phyloP scores from a whole-genome alignment of 2,888 invertebrate genomes.

The Atherix ibis region DNA sequence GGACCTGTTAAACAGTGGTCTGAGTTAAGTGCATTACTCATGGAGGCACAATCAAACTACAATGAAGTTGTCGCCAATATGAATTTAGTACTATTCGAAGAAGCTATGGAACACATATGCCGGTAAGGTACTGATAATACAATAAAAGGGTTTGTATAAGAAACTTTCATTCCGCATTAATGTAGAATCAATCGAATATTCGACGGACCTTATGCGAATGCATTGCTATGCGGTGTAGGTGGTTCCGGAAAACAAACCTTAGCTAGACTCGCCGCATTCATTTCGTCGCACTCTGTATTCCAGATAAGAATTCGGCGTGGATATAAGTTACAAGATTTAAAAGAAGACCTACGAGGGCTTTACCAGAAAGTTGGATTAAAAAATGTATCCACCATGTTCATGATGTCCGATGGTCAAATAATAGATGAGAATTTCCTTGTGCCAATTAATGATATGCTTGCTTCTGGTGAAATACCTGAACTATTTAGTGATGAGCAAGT shows the following conservation, averaged over 20 bases:
- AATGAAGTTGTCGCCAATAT: conserved; percentile 83
- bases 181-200: conserved; percentile 76
- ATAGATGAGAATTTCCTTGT: conserved; percentile 82
- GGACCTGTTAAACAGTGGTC: conserved; percentile 61
- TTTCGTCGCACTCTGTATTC: conserved; percentile 80
- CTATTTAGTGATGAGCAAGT: conserved; percentile 80
- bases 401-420: conserved; percentile 91
- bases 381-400: conserved; percentile 68
- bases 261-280: conserved; percentile 75
- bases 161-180: background rate
- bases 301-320: conserved; percentile 83
- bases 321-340: conserved; percentile 68
- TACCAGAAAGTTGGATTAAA: conserved; percentile 82
- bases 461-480: conserved; percentile 88
- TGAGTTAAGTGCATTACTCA: conserved; percentile 54
- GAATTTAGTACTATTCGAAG: conserved; percentile 91
- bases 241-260: conserved; percentile 91
- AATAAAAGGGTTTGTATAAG: background rate
- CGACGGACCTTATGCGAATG: conserved; percentile 84
- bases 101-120: conserved; percentile 87
- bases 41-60: conserved; percentile 69
- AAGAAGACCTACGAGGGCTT: conserved; percentile 51
- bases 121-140: conserved; percentile 33
- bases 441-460: conserved; percentile 81
- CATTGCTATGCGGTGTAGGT: conserved; percentile 85